These are phyloP conservation scores for Hyperoodon ampullatus DNA, from an alignment of 2,113 vertebrate species.

Conservation along the genomic window DNA sequence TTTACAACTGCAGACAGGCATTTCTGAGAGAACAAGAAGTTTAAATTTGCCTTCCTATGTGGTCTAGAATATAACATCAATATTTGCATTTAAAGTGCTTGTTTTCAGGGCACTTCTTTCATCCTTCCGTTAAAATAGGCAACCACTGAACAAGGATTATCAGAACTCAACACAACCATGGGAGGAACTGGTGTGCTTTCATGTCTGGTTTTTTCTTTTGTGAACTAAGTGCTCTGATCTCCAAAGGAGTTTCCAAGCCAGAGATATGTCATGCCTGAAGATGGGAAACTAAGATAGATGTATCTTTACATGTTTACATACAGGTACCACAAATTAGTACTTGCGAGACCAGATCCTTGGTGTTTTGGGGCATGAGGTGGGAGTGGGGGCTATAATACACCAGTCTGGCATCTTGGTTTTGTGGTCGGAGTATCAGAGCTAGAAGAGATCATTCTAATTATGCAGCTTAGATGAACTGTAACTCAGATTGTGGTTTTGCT, in stretches of 20 bases:
- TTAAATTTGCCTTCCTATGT: slow-evolving; percentile 33
- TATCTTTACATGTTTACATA: neutral
- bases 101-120: slow-evolving; percentile 26
- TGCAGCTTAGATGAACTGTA: neutral
- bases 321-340: neutral
- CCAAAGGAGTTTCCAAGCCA: slow-evolving; percentile 12
- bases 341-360: neutral
- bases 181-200: slow-evolving; percentile 60
- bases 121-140: neutral
- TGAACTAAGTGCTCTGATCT: slow-evolving; percentile 53
- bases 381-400: neutral
- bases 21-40: slow-evolving; percentile 21
- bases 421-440: neutral
- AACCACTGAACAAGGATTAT: neutral
- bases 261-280: neutral
- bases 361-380: neutral
- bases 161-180: slow-evolving; percentile 28
- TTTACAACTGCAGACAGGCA: neutral
- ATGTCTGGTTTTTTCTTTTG: slow-evolving; percentile 61
- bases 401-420: neutral
- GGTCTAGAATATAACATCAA: neutral
- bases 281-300: neutral
- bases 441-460: neutral
- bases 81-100: slow-evolving; percentile 50
- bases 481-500: slow-evolving; percentile 28